Evolutionary conservation across 2,797 vertebrate genomes (phyloP).

Genomic region (Aplochiton taeniatus): DNA sequence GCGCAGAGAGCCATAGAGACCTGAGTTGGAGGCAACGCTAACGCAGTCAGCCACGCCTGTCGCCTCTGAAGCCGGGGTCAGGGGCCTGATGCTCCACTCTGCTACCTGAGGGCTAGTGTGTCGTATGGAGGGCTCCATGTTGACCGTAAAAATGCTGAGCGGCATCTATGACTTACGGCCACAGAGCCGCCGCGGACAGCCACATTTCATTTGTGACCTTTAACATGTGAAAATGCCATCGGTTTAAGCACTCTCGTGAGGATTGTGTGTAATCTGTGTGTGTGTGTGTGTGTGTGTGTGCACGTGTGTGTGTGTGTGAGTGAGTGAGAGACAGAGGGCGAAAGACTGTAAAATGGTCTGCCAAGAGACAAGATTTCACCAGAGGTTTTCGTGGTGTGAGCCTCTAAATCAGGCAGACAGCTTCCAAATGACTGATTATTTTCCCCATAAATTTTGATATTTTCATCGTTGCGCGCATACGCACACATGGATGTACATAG

Average conservation of each 20-base stretch:
- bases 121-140: slow-evolving; percentile 33
- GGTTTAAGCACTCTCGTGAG: slow-evolving; percentile 47
- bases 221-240: slow-evolving; percentile 63
- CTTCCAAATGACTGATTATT: slow-evolving; percentile 53
- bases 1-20: no score
- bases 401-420: slow-evolving; percentile 57
- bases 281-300: neutral
- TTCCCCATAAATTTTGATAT: slow-evolving; percentile 49
- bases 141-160: neutral
- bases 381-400: slow-evolving; percentile 42
- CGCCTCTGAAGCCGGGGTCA: no score
- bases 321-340: neutral
- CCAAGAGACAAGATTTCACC: slow-evolving; percentile 59
- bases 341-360: slow-evolving; percentile 23
- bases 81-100: neutral
- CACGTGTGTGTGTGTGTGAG: neutral
- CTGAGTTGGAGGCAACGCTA: no score
- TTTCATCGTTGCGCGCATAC: slow-evolving; percentile 23
- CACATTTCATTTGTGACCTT: slow-evolving; percentile 56
- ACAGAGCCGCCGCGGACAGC: neutral
- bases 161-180: slow-evolving; percentile 29
- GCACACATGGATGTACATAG: slow-evolving; percentile 26
- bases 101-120: slow-evolving; percentile 41
- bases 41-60: no score
- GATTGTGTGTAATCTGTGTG: slow-evolving; percentile 53